Percentiles rank a stretch among this genome's conserved stretches.
Evolutionary conservation across 2,888 invertebrate genomes (phyloP).

Genomic region (Thymelicus lineola): DNA sequence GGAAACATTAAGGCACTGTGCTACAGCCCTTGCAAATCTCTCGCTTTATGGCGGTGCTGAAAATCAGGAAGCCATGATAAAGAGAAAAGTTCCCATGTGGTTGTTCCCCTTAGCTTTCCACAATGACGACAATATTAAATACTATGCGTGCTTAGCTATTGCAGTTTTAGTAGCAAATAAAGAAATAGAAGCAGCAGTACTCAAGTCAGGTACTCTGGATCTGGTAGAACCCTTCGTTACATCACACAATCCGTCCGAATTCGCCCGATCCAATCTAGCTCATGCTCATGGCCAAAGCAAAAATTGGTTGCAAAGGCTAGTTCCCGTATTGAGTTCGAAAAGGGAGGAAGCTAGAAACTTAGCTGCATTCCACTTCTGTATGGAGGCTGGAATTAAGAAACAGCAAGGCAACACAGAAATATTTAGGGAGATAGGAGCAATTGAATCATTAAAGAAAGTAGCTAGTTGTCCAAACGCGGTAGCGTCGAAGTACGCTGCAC

Average conservation of each 20-base stretch:
- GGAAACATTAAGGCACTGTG: conserved; percentile 97
- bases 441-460: conserved; percentile 97
- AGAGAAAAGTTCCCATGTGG: conserved; percentile 97
- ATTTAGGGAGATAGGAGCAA: conserved; percentile 97
- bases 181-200: conserved; percentile 98
- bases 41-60: conserved; percentile 98
- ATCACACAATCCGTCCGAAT: conserved; percentile 96
- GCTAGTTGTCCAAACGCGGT: conserved; percentile 99
- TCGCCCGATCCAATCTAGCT: conserved; percentile 95
- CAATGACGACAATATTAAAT: conserved; percentile 98
- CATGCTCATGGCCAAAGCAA: conserved; percentile 98
- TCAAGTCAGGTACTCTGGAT: conserved; percentile 98
- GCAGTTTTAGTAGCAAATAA: conserved; percentile 98
- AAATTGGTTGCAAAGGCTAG: conserved; percentile 96
- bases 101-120: conserved; percentile 98
- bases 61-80: conserved; percentile 99
- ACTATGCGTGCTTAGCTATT: conserved; percentile 99
- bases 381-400: conserved; percentile 99
- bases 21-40: conserved; percentile 97
- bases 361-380: conserved; percentile 99
- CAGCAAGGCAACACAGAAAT: conserved; percentile 96
- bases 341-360: conserved; percentile 98
- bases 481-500: conserved; percentile 98
- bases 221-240: conserved; percentile 98
- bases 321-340: conserved; percentile 97